Conservation (phyloP, 2,113 vertebrate species). For the Prunella himalayana region DNA sequence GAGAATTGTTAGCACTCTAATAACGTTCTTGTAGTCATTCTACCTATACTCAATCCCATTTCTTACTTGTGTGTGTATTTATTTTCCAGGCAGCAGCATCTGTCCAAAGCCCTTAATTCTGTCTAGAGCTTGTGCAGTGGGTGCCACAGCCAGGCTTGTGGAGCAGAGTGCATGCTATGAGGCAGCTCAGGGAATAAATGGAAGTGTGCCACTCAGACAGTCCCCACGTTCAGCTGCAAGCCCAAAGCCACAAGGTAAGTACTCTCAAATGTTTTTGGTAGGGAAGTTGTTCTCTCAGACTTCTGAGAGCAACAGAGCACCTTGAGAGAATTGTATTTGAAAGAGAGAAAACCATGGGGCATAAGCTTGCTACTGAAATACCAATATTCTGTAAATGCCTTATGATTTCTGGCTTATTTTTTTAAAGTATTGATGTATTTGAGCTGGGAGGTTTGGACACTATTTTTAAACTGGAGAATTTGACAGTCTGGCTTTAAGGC, state of each 20-base stretch:
- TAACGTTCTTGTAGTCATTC: neutral
- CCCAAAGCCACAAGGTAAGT: conserved; percentile 78
- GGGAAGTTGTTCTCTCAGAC: neutral
- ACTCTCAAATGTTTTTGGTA: neutral
- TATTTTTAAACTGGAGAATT: neutral
- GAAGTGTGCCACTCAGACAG: conserved; percentile 62
- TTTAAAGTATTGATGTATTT: neutral
- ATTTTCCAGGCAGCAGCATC: conserved; percentile 68
- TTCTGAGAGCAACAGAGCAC: neutral
- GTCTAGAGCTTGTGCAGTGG: conserved; percentile 1
- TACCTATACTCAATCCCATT: neutral
- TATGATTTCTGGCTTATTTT: neutral
- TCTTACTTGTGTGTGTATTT: neutral
- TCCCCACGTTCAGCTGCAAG: conserved; percentile 46
- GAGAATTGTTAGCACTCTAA: neutral
- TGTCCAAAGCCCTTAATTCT: conserved; percentile 61
- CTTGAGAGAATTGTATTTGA: neutral
- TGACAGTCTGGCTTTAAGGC: neutral
- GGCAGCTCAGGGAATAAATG: conserved; percentile 76
- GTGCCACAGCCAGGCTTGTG: conserved; percentile 41
- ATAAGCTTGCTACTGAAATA: neutral
- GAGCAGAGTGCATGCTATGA: conserved; percentile 55
- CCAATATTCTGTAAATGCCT: neutral
- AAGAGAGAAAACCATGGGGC: neutral
- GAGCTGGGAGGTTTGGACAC: neutral